Evolutionary conservation across 2,888 invertebrate genomes (phyloP).

Genomic region (Desoria tigrina): DNA sequence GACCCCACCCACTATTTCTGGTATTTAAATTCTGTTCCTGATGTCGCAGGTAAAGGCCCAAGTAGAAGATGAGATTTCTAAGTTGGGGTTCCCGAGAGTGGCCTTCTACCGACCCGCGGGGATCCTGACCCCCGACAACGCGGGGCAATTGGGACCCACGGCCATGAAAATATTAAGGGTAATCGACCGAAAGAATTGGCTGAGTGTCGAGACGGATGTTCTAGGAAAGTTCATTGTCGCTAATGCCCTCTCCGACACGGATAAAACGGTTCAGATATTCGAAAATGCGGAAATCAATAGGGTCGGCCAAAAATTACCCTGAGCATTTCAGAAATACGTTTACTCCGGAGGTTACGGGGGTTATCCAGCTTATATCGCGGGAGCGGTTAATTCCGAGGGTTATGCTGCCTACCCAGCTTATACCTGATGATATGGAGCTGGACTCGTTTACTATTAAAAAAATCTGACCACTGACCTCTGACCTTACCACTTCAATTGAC

Average conservation of each 20-base stretch:
- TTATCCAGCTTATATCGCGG: background rate
- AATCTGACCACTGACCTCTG: background rate
- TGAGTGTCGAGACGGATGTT: conserved; percentile 48
- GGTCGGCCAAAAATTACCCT: conserved; percentile 15
- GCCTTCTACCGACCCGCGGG: conserved; percentile 53
- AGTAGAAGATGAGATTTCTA: conserved; percentile 47
- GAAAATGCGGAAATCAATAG: conserved; percentile 31
- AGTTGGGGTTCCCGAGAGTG: conserved; percentile 47
- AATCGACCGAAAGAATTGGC: conserved; percentile 48
- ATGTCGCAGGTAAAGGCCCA: conserved; percentile 59
- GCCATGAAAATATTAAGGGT: conserved; percentile 40
- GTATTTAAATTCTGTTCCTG: too few species aligned
- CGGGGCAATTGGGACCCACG: conserved; percentile 44
- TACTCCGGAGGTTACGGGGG: too few species aligned
- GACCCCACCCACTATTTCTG: too few species aligned
- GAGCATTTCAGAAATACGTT: background rate
- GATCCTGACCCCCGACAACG: conserved; percentile 50
- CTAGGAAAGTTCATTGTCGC: conserved; percentile 53
- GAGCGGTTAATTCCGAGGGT: too few species aligned
- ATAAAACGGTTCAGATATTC: conserved; percentile 28
- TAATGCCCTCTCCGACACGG: conserved; percentile 36
- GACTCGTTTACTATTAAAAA: too few species aligned
- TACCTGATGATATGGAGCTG: background rate
- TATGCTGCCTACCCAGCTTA: background rate
- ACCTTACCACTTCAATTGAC: background rate